phyloP scores from a whole-genome alignment of 2,113 vertebrate genomes.

The Chloropsis hardwickii region DNA sequence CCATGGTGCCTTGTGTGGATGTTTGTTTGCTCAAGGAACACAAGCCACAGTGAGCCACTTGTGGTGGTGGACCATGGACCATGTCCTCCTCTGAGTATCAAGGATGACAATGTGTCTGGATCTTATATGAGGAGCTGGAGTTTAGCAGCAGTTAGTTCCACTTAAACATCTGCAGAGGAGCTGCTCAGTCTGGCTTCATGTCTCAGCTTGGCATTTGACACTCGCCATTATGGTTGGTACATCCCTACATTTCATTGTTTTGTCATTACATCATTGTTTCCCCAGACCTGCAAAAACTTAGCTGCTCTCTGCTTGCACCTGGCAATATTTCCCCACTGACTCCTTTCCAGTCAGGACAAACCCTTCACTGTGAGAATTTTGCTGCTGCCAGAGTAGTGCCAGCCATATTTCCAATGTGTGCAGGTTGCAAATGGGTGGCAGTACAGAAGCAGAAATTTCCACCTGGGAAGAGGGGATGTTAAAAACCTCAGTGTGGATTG shows the following conservation, averaged over 20 bases:
- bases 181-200: neutral
- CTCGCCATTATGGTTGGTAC: accelerated
- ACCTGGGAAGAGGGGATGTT: neutral
- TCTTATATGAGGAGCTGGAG: neutral
- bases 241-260: neutral
- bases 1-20: neutral
- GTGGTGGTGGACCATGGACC: too few relatives aligned
- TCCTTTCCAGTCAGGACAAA: neutral
- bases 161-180: neutral
- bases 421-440: neutral
- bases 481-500: neutral
- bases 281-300: neutral
- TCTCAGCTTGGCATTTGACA: neutral
- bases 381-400: neutral
- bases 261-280: neutral
- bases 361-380: neutral
- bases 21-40: neutral
- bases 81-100: neutral
- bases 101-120: neutral
- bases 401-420: neutral
- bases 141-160: neutral
- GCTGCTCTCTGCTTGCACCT: neutral
- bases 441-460: neutral
- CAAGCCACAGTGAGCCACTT: neutral
- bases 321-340: neutral